Conservation (phyloP, 2,888 invertebrate genomes). For the Dioctria rufipes region DNA sequence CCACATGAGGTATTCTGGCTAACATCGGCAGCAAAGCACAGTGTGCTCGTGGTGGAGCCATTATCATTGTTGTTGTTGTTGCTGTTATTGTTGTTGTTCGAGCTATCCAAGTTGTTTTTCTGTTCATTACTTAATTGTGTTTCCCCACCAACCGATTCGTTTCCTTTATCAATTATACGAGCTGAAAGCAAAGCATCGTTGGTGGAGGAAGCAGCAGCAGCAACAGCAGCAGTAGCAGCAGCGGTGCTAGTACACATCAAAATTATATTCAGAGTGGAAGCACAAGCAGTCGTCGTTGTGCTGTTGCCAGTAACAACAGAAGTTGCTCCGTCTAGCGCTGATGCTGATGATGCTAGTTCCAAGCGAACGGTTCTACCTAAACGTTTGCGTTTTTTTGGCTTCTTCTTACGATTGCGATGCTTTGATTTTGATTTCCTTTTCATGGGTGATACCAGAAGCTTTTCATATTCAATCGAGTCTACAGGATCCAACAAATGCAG, state of each 20-base stretch:
- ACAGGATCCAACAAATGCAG: conserved; percentile 86
- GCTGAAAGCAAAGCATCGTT: background rate
- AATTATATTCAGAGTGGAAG: conserved; percentile 17
- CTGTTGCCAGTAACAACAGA: background rate
- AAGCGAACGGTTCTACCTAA: conserved; percentile 60
- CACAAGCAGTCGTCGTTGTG: background rate
- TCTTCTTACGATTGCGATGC: conserved; percentile 79
- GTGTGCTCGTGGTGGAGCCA: background rate
- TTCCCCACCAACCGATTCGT: background rate
- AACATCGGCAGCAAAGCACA: conserved; percentile 9
- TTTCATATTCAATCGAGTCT: conserved; percentile 87
- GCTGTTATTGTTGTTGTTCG: conserved; percentile 68
- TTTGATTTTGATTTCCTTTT: conserved; percentile 73
- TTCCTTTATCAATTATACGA: conserved; percentile 25
- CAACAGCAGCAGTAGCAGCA: background rate
- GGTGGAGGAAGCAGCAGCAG: background rate
- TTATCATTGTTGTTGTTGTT: conserved; percentile 37
- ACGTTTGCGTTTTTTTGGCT: conserved; percentile 72
- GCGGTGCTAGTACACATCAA: background rate
- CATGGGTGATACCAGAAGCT: conserved; percentile 81
- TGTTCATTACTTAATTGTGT: background rate
- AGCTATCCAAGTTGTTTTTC: conserved; percentile 64
- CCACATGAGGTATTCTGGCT: conserved; percentile 20
- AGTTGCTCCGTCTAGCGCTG: background rate
- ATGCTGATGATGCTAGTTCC: conserved; percentile 31